Evolutionary conservation across 2,797 vertebrate genomes (phyloP), one percentile per base, ranked within the genome.

Genomic region (Octomys mimax): DNA sequence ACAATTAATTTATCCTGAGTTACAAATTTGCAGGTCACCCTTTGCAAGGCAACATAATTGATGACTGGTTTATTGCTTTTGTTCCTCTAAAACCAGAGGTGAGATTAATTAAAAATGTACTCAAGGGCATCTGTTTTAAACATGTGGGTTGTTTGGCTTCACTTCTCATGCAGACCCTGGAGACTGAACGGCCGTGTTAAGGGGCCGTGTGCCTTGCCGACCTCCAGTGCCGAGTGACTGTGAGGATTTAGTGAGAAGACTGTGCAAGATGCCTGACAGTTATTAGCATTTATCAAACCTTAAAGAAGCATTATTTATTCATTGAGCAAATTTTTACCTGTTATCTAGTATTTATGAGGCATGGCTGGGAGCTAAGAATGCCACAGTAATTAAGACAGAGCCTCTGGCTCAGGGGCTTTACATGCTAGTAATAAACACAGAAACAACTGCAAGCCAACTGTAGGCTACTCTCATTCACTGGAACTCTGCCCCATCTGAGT

Each of bases 151-250:
- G 78, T 90, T 94, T 94, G 78, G 24, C 11, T 95, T 78, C 19
- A 70, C 59, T 70, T 86, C 80, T 54, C 91, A 80, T 54, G n/a
- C 31, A 42, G 49, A 80, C 13, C 75, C 79, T 81, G 46, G 52
- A 90, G 28, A 49, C 14, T 57, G 64, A 39, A 61, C 7, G 28
- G 21, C 33, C 21, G 89, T n/a, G 36, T 75, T 95, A 33, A 87
- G 24, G 80, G 19, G 22, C 46, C 73, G 5, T 22, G 11, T 88
- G 39, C 94, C 91, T 96, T 98, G 94, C 96, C 97, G 92, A 98
- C 96, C 95, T 97, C 94, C 94, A 97, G 94, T 89, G 93, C 81
- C 95, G 96, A 96, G 93, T 94, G 92, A 95, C 96, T 97, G 96
- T 36, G 36, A 89, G 24, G 26, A 49, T 22, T 87, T 83, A 92